Base-by-base conservation (phyloP, 2,888 invertebrate genomes). In the Ecliptopera silaceata region DNA sequence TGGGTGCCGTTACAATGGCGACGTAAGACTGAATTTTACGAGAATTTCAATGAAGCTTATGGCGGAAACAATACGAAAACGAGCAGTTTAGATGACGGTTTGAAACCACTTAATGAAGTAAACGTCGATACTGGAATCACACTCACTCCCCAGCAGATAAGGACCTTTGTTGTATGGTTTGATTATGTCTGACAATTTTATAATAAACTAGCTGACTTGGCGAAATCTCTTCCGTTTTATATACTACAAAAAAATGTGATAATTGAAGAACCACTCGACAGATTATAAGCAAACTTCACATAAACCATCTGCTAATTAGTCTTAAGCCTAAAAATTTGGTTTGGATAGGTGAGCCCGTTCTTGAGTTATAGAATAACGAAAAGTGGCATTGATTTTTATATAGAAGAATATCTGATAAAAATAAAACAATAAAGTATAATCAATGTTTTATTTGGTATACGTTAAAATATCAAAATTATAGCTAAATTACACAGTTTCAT, bases 111-210 rank as follows among this genome's bases (percentile, higher is more conserved):
- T 1, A 68, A 70, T 1, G 65, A 69, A 0, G 63, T 77, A 0
- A 67, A 74, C 29, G 65, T 88, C 3, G 71, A 77, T 4, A 38
- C 68, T 11, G 79, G 74, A 0, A 79, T 96, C 0, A 82, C 83
- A 1, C 74, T 96, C 12, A 80, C 80, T 0, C 95, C 96, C 0
- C 96, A 96, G 92, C 93, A 96, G 75, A 96, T 96, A 55, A 88
- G 94, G 39, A 95, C 95, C 0, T 95, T 95, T 71, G 81, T 95
- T 1, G 70, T 93, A 0, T 44, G 39, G 52, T 52, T 44, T 15
- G 18, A 52, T 3, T 47, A 42, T 15, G 17, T 34, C 32, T 18
- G 8, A n/a, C n/a, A n/a, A n/a, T n/a, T n/a, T n/a, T n/a, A n/a
- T n/a, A n/a, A n/a, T n/a, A n/a, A n/a, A n/a, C n/a, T n/a, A n/a